These are phyloP conservation scores for Sebastes hubbsi DNA, from an alignment of 2,797 vertebrate genomes.

Conservation along the genomic window DNA sequence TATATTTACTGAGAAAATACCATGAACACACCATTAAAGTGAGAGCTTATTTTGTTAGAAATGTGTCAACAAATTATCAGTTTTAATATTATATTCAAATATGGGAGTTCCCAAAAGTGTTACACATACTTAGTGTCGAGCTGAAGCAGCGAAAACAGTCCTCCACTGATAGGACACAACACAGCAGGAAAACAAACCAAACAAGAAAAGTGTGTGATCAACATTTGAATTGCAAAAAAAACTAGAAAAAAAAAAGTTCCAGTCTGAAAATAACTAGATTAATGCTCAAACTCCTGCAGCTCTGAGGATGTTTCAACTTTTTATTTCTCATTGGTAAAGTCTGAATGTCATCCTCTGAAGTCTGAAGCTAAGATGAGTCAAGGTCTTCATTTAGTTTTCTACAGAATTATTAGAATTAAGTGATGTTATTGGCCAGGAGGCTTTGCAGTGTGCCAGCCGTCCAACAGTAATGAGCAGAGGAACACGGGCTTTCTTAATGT, in stretches of 20 bases:
- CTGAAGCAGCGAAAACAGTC: not conserved
- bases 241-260: not conserved
- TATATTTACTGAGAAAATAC: not conserved
- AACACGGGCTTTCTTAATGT: conserved; percentile 29
- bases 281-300: not conserved
- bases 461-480: conserved; percentile 33
- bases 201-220: conserved; percentile 8
- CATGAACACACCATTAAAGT: not conserved
- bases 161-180: not conserved
- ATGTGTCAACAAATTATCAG: not conserved
- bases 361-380: conserved; percentile 6
- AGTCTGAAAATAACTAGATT: not conserved
- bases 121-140: not conserved
- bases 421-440: conserved; percentile 32
- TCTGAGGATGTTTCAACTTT: not conserved
- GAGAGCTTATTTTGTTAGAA: not conserved
- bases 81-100: not conserved
- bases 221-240: not conserved
- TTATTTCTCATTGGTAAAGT: not conserved
- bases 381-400: conserved; percentile 20
- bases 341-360: conserved; percentile 14
- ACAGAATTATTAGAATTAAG: conserved; percentile 28
- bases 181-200: not conserved
- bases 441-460: conserved; percentile 13
- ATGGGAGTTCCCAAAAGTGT: not conserved